Evolutionary conservation across 2,888 invertebrate species (phyloP).

Genomic region (Cerastis rubricosa): DNA sequence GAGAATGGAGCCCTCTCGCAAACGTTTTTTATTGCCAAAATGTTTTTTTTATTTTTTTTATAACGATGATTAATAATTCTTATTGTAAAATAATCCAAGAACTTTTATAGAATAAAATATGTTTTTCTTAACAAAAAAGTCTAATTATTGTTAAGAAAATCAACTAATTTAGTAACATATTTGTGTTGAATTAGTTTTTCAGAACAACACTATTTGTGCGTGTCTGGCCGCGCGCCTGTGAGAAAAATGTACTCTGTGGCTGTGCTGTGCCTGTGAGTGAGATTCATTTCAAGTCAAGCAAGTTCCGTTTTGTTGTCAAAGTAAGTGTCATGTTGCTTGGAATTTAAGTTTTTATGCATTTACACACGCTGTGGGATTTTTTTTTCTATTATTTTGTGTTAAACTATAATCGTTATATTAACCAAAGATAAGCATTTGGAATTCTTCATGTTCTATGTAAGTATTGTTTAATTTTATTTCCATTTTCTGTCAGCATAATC

Average conservation of each 20-base stretch:
- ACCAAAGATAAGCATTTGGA: conserved; percentile 13
- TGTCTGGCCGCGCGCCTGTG: conserved; percentile 6
- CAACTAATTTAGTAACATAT: background rate
- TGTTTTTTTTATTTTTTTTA: background rate
- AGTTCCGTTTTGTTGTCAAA: conserved; percentile 40
- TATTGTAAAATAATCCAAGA: background rate
- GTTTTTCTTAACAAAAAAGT: too few relatives aligned
- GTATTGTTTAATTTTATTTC: conserved; percentile 36
- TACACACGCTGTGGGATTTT: conserved; percentile 16
- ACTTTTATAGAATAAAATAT: background rate
- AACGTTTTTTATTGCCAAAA: background rate
- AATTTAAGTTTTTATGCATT: conserved; percentile 29
- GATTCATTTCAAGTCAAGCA: background rate
- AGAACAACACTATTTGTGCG: conserved; percentile 25
- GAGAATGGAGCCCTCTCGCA: too few relatives aligned
- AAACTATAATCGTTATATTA: conserved; percentile 10
- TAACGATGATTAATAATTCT: too few relatives aligned
- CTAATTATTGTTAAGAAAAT: background rate
- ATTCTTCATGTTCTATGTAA: conserved; percentile 46
- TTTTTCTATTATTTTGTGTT: conserved; percentile 38
- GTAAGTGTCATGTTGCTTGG: conserved; percentile 39
- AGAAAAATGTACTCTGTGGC: too few relatives aligned
- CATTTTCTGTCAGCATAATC: conserved; percentile 59
- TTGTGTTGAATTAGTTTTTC: background rate
- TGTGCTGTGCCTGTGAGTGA: too few relatives aligned